These are phyloP conservation scores for Menidia menidia DNA, from an alignment of 2,797 vertebrate species.

Conservation along the genomic window DNA sequence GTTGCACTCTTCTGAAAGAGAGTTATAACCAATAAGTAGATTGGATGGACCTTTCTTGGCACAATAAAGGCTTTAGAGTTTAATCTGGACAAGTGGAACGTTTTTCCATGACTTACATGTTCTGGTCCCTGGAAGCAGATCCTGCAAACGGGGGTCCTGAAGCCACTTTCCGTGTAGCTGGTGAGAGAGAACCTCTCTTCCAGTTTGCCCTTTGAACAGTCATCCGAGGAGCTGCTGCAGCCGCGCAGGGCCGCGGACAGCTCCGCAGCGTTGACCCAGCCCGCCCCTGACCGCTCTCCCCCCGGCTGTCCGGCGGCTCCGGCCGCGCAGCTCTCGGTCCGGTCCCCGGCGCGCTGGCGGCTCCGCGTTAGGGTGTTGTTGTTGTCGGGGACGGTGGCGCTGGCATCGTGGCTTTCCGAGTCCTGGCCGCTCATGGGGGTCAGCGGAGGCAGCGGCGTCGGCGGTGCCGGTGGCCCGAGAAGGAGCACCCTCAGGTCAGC, in stretches of 20 bases:
- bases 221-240: conserved; percentile 90
- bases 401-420: conserved; percentile 71
- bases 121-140: conserved; percentile 99
- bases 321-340: conserved; percentile 78
- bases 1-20: not conserved
- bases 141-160: conserved; percentile 95
- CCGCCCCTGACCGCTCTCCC: conserved; percentile 69
- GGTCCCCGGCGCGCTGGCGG: conserved; percentile 80
- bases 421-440: conserved; percentile 89
- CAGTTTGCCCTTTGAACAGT: conserved; percentile 91
- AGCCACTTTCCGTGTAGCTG: conserved; percentile 95
- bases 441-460: conserved; percentile 80
- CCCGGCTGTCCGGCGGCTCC: conserved; percentile 75
- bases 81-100: not conserved
- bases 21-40: conserved; percentile 1
- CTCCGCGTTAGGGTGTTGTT: conserved; percentile 85
- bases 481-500: conserved; percentile 98
- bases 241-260: conserved; percentile 86
- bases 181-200: conserved; percentile 94
- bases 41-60: not conserved
- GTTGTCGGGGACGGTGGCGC: conserved; percentile 82
- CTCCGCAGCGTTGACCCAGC: conserved; percentile 87
- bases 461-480: conserved; percentile 86
- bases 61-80: too few species aligned
- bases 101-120: conserved; percentile 86